Conservation (phyloP, 2,888 invertebrate species). For the Pyrgus malvae region DNA sequence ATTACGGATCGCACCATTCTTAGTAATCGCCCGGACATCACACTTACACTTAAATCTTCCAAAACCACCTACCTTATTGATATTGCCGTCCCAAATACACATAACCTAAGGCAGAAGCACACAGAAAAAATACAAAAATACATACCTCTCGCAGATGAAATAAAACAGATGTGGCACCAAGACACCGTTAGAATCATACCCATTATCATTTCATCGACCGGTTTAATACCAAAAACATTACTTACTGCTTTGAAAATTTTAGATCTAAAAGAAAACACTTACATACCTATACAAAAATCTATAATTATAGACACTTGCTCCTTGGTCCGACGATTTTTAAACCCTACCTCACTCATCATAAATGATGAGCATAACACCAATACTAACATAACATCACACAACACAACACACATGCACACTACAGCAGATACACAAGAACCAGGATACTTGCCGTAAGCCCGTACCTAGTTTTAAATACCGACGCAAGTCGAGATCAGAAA, state of each 20-base stretch:
- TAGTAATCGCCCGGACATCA: conserved; percentile 17
- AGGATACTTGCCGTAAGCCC: too few relatives aligned
- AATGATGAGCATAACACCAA: too few relatives aligned
- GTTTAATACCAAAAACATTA: too few relatives aligned
- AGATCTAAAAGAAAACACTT: neutral
- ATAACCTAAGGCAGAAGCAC: neutral
- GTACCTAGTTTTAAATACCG: too few relatives aligned
- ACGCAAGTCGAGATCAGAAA: too few relatives aligned
- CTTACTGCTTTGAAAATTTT: neutral
- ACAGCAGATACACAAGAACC: too few relatives aligned
- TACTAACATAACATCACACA: too few relatives aligned
- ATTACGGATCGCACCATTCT: conserved; percentile 6
- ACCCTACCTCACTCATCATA: neutral
- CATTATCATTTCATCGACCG: too few relatives aligned
- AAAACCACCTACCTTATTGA: conserved; percentile 11
- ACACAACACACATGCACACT: too few relatives aligned
- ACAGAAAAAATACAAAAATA: conserved; percentile 15
- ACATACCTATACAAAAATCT: conserved; percentile 4
- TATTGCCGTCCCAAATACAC: conserved; percentile 9
- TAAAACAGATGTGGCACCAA: too few relatives aligned
- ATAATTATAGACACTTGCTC: conserved; percentile 1
- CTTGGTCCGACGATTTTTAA: conserved; percentile 2
- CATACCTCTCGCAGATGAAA: conserved; percentile 5
- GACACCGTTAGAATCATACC: too few relatives aligned
- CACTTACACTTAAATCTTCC: neutral